Conservation (phyloP, 92 coral and sea anemone species). For the Umimayanthus kanabou region DNA sequence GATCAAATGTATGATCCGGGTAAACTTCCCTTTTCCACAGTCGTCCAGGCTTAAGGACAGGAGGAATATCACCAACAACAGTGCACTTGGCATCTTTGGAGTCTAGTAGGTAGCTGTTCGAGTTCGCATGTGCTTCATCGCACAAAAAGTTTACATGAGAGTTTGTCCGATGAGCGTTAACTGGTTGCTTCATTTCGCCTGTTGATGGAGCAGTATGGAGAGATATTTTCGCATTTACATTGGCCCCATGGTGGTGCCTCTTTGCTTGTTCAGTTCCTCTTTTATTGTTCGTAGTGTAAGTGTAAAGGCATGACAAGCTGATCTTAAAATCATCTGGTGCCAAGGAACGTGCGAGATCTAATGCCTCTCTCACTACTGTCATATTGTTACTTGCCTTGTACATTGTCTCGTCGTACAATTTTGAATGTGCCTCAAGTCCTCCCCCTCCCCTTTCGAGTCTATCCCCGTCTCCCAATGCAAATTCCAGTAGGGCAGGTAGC, state of each 20-base stretch:
- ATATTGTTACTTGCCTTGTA: slow-evolving; percentile 34
- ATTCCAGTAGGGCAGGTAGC: slow-evolving; percentile 48
- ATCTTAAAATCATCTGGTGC: slow-evolving; percentile 21
- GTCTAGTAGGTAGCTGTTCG: slow-evolving; percentile 28
- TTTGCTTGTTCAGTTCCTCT: slow-evolving; percentile 39
- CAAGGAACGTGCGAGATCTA: not conserved
- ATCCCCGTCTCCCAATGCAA: slow-evolving; percentile 52
- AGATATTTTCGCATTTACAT: slow-evolving; percentile 35
- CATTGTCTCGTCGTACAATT: slow-evolving; percentile 6
- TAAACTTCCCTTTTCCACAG: slow-evolving; percentile 18
- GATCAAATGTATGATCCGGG: slow-evolving; percentile 38
- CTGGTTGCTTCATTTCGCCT: slow-evolving; percentile 3
- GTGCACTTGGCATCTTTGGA: slow-evolving; percentile 41
- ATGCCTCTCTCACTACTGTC: slow-evolving; percentile 34
- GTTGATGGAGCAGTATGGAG: slow-evolving; percentile 18
- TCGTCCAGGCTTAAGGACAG: slow-evolving; percentile 32
- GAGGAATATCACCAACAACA: slow-evolving; percentile 38
- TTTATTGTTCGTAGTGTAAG: slow-evolving; percentile 35
- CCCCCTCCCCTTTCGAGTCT: slow-evolving; percentile 40
- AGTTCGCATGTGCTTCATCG: slow-evolving; percentile 29
- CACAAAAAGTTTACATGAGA: slow-evolving; percentile 31
- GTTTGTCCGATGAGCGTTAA: slow-evolving; percentile 22
- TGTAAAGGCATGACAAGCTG: slow-evolving; percentile 32
- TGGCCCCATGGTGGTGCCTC: slow-evolving; percentile 33
- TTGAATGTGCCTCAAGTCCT: slow-evolving; percentile 44